Base-by-base conservation (phyloP, 2,888 invertebrate species). In the Hermaeophaga mercurialis region DNA sequence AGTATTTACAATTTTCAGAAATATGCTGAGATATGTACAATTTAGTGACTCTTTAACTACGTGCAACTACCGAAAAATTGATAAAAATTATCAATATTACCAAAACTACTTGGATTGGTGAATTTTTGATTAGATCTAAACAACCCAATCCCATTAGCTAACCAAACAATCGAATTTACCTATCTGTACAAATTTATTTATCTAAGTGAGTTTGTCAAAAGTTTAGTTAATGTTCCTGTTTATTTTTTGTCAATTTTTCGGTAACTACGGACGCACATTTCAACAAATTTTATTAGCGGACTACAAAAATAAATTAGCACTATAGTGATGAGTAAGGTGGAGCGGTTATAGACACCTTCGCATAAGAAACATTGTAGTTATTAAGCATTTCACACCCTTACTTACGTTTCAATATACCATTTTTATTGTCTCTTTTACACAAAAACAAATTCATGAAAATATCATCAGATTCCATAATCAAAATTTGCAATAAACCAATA, bases 1-100 rank as follows among this genome's bases (percentile, higher is more conserved):
- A 77, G 70, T 75, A 75, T 75, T 70, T 77, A 77, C 76, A 77
- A 71, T 75, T 75, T 71, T 75, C 76, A 69, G 75, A 74, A 76
- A 74, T 74, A 72, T 71, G 72, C 70, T 70, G 70, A 72, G 77
- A 77, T 77, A 77, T 77, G 77, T 77, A 77, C 77, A 77, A 58
- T 66, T 65, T 60, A 54, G 58, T 56, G 58, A 58, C 53, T 54
- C 54, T 36, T 56, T 33, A 60, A 50, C n/a, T 39, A n/a, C 6
- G 11, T 19, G 15, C 8, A 34, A 14, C 14, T 34, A 17, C 26
- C 38, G 28, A 28, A 36, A 38, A 48, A 28, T 24, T 39, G 6
- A 34, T 3, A 1, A 18, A 18, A 15, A 17, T n/a, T n/a, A n/a
- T n/a, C n/a, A n/a, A n/a, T n/a, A n/a, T n/a, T n/a, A n/a, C n/a